phyloP scores from a whole-genome alignment of 2,797 vertebrate genomes.

The Pempheris klunzingeri region DNA sequence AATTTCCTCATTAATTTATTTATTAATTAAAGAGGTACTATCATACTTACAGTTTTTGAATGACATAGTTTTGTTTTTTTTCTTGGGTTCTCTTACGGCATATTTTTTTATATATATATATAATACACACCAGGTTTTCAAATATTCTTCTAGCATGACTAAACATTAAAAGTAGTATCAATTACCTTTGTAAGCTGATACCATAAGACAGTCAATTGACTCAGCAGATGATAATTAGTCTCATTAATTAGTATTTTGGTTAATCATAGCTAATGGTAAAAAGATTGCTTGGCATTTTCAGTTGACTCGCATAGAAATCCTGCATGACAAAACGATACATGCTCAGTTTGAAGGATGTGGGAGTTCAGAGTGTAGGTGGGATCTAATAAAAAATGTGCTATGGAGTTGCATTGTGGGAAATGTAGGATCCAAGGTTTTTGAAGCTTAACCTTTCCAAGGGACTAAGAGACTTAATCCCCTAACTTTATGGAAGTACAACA shows the following conservation, averaged over 20 bases:
- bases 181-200: constrained; percentile 63
- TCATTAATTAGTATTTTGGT: constrained; percentile 32
- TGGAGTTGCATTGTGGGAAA: constrained; percentile 5
- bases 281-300: neutral
- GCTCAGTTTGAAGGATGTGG: neutral
- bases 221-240: constrained; percentile 33
- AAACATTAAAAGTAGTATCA: constrained; percentile 30
- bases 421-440: neutral
- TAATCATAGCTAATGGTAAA: too few species aligned
- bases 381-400: neutral
- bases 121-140: neutral
- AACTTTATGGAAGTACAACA: neutral
- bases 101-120: too few species aligned
- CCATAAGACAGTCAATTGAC: constrained; percentile 20
- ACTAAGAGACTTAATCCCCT: neutral
- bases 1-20: neutral
- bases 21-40: neutral
- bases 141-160: neutral
- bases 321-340: neutral
- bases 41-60: neutral
- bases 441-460: neutral
- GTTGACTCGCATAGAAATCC: neutral
- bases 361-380: neutral
- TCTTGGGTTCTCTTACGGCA: neutral
- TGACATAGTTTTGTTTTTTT: neutral